These are phyloP conservation scores for Caenorhabditis zanzibari DNA, from an alignment of 2,888 invertebrate species.

Conservation along the genomic window DNA sequence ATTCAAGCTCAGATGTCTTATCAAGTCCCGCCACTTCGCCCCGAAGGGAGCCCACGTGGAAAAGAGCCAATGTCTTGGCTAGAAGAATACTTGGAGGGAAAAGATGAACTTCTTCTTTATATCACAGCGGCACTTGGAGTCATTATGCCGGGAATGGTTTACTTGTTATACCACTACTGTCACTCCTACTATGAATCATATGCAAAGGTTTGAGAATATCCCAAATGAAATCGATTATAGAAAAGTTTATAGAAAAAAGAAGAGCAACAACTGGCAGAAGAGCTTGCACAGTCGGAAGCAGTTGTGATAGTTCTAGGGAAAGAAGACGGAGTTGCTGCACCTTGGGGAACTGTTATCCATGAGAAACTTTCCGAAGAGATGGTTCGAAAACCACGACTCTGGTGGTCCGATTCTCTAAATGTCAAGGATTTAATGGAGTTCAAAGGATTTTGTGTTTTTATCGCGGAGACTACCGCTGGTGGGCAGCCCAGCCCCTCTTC, in stretches of 20 bases:
- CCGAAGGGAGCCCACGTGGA: constrained; percentile 44
- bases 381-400: constrained; percentile 61
- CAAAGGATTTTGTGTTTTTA: constrained; percentile 83
- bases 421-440: constrained; percentile 69
- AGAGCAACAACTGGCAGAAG: constrained; percentile 70
- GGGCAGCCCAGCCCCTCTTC: constrained; percentile 85
- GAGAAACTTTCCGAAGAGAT: constrained; percentile 67
- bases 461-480: constrained; percentile 86
- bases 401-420: constrained; percentile 63
- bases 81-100: constrained; percentile 69
- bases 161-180: constrained; percentile 76
- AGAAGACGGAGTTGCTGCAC: constrained; percentile 62
- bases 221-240: not conserved
- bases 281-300: constrained; percentile 72
- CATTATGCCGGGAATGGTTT: constrained; percentile 79
- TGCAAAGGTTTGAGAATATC: constrained; percentile 63
- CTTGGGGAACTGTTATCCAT: constrained; percentile 55
- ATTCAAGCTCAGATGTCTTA: constrained; percentile 43
- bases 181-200: constrained; percentile 76
- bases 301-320: constrained; percentile 60
- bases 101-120: constrained; percentile 80
- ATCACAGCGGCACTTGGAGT: constrained; percentile 80
- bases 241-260: constrained; percentile 72
- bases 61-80: constrained; percentile 61
- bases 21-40: constrained; percentile 64